Base-by-base conservation (phyloP, 2,888 invertebrate species). In the Sarcophaga variegata region DNA sequence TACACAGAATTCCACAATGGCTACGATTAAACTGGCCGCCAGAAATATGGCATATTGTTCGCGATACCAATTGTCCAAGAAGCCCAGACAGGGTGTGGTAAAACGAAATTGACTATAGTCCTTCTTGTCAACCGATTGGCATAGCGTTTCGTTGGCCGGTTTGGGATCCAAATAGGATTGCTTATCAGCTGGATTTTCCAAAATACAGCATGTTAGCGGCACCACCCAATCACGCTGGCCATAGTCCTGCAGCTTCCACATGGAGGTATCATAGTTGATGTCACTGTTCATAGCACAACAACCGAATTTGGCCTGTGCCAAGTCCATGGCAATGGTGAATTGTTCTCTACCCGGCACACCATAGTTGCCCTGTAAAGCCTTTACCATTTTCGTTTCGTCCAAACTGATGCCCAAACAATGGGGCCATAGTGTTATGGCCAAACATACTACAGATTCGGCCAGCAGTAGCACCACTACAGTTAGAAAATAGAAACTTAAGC, bases 271-370 rank as follows among this genome's bases (percentile, higher is more conserved):
- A 93, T 97, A 97, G 94, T 97, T 97, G 85, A 95, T 95, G 10
- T 96, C 96, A 89, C 96, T 96, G 71, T 95, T 95, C 92, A 97
- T 96, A 45, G 97, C 97, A 92, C 97, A 97, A 91, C 97, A 97
- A 82, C 96, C 95, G 91, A 97, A 95, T 11, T 91, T 90, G 0
- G 95, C 96, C 93, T 97, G 97, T 0, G 96, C 96, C 79, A 97
- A 94, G 93, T 97, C 97, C 88, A 97, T 94, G 11, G 97, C 97
- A 27, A 96, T 96, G 6, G 97, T 97, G 91, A 97, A 97, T 91
- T 93, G 93, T 89, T 95, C 95, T 64, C 95, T 94, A 25, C 97
- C 97, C 0, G 97, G 96, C 27, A 96, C 95, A 2, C 97, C 97
- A 92, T 97, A 97, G 91, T 95, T 96, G 2, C 95, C 94, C 92